Evolutionary conservation across 1,140 invertebrate species (phyloP).

Genomic region (Rhopalosiphum padi): DNA sequence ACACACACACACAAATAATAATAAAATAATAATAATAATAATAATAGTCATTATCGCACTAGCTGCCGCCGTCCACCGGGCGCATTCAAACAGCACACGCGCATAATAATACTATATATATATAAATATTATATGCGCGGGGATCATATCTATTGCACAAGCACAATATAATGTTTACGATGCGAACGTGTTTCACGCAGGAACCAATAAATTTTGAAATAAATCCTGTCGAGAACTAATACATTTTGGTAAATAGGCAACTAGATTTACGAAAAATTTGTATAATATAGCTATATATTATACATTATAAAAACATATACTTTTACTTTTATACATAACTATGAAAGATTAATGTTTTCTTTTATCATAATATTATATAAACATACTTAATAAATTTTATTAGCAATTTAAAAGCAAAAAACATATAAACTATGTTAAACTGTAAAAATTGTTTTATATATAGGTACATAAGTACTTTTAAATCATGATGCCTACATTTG

Average conservation of each 20-base stretch:
- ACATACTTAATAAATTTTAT: not conserved
- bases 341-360: not conserved
- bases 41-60: constrained; percentile 35
- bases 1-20: not conserved
- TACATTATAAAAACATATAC: no score
- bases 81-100: not conserved
- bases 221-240: not conserved
- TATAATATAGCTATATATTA: not conserved
- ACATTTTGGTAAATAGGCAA: not conserved
- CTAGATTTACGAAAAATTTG: not conserved
- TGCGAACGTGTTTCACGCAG: not conserved
- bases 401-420: not conserved
- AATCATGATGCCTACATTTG: not conserved
- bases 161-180: constrained; percentile 13
- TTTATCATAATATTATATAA: not conserved
- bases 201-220: not conserved
- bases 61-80: not conserved
- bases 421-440: not conserved
- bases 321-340: not conserved
- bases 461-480: not conserved
- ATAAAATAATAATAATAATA: constrained; percentile 12
- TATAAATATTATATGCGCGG: not conserved
- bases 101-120: constrained; percentile 5
- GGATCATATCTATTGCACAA: not conserved
- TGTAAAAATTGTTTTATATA: not conserved